Percentiles rank a stretch among this genome's conserved stretches.
phyloP scores from a whole-genome alignment of 2,797 vertebrate species.

The Anguilla marmorata region DNA sequence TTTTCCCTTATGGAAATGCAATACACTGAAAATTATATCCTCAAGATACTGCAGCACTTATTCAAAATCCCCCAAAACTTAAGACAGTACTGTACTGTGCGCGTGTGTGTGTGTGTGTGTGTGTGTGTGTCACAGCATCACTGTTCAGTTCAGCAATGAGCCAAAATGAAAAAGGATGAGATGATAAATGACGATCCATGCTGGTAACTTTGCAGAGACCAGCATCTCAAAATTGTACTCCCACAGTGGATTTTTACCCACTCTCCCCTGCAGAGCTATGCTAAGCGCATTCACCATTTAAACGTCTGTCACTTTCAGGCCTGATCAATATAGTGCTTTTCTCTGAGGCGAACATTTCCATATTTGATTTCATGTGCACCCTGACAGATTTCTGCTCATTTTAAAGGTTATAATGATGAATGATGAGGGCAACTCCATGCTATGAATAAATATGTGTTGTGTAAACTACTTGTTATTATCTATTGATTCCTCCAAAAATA shows the following conservation, averaged over 20 bases:
- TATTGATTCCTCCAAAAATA: conserved; percentile 45
- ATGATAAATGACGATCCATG: not conserved
- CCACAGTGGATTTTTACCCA: not conserved
- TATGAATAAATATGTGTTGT: conserved; percentile 44
- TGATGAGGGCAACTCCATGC: conserved; percentile 32
- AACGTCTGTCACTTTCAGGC: not conserved
- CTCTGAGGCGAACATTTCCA: conserved; percentile 55
- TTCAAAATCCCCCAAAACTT: not conserved
- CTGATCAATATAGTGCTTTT: conserved; percentile 51
- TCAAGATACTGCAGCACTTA: not conserved
- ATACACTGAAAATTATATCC: not conserved
- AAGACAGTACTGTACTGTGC: not conserved
- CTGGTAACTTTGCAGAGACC: not conserved
- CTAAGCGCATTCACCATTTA: not conserved
- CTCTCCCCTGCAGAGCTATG: not conserved
- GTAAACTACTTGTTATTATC: conserved; percentile 40
- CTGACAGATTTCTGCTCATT: conserved; percentile 48
- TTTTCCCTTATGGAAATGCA: not conserved
- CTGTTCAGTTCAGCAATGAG: not conserved
- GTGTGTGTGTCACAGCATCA: not conserved
- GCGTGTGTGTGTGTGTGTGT: not conserved
- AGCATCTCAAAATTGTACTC: not conserved
- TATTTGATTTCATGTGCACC: conserved; percentile 53
- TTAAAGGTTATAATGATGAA: conserved; percentile 65
- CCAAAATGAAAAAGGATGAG: not conserved